Evolutionary conservation across 2,113 vertebrate species (phyloP), one percentile per base, ranked within the genome.

Genomic region (Gambusia affinis): DNA sequence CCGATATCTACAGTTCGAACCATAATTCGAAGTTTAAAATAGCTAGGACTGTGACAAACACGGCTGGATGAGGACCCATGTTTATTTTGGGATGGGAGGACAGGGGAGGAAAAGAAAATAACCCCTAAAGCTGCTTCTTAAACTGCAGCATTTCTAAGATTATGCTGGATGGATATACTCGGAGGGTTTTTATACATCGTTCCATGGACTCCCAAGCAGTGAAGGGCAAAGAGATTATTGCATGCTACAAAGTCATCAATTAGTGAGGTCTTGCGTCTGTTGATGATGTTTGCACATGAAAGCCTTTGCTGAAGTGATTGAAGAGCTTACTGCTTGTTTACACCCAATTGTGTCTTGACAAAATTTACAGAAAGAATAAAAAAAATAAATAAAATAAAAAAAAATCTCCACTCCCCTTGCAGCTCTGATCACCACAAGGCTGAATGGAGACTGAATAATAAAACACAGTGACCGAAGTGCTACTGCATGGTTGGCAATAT

Each of bases 401-500:
- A 11, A 11, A 37, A n/a, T 10, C 51, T 24, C 24, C 22, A 24
- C 51, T 3, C 35, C 12, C 35, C 12, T 27, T 62, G 60, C 64
- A 27, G 4, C 15, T 15, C 61, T 30, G 14, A 29, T 17, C 60
- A 62, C 1, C 3, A 24, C 12, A 35, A 64, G 5, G 64, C 64
- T 65, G 33, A 35, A 65, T 12, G 5, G 24, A 39, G 24, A 44
- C n/a, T 28, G 12, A 67, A 44, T 19, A 28, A 27, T 17, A 14
- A 44, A 67, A 42, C 66, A 42, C 51, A 72, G n/a, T 60, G 27
- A 42, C 24, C 33, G 33, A 78, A 51, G 51, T 61, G 65, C 60
- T 63, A 60, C 78, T 73, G 73, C 42, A 17, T 10, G 51, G 63
- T 66, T 84, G 81, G 80, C 67, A 81, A 30, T 75, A 74, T 27